These are phyloP conservation scores for Melinopterus prodromus DNA, from an alignment of 2,888 invertebrate genomes.

Conservation along the genomic window DNA sequence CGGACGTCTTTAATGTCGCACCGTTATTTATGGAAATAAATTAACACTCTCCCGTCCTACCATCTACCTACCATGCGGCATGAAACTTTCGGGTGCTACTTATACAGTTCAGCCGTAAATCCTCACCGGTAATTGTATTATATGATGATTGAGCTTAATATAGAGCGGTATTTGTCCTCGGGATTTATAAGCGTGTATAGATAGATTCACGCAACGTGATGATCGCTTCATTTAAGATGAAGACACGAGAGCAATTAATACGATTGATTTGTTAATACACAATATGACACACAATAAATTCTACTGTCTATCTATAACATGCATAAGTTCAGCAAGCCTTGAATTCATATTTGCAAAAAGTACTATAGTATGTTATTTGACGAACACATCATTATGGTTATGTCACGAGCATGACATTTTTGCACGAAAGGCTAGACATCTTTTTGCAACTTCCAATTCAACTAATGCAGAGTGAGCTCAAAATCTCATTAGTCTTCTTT, in stretches of 20 bases:
- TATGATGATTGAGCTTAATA: not conserved
- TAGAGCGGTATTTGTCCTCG: not conserved
- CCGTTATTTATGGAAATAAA: constrained; percentile 28
- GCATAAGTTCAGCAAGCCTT: no score
- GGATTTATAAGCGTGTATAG: not conserved
- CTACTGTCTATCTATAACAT: no score
- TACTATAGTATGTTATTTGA: no score
- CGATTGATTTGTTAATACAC: not conserved
- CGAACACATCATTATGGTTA: no score
- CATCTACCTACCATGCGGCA: not conserved
- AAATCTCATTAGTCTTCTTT: no score
- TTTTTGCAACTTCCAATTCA: no score
- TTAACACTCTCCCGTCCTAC: not conserved
- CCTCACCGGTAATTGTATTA: not conserved
- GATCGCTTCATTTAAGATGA: not conserved
- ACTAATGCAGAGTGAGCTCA: no score
- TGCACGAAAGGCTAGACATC: no score
- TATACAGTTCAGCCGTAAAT: not conserved
- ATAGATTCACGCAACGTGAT: not conserved
- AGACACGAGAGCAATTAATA: not conserved
- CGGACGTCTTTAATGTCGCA: constrained; percentile 26
- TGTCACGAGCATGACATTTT: no score
- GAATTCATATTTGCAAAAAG: no score
- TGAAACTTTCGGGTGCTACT: not conserved
- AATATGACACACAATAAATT: no score